Evolutionary conservation across 1,140 invertebrate species (phyloP), one percentile per base, ranked within the genome.

Genomic region (Solen grandis): DNA sequence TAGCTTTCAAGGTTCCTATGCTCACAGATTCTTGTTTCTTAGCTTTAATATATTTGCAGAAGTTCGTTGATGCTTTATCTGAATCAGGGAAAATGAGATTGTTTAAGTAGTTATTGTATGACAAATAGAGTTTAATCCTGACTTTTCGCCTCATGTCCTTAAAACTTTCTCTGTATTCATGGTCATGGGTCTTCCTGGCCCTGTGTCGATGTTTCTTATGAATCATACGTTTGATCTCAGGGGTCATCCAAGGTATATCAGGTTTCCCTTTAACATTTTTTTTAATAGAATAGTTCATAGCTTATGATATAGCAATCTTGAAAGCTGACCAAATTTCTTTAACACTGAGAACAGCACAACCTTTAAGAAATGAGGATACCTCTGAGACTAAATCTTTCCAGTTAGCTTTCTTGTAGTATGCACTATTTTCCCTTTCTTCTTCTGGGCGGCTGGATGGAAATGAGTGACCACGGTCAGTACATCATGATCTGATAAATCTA

Each of bases 21-120:
- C 65, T 55, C 8, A 46, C 60, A 5, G 50, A 66, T n/a, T 76
- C 72, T 22, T 70, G 52, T 63, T 76, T 75, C 25, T 41, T 54
- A 5, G 25, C 27, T 33, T 74, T 74, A 27, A 81, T 81, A 52
- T 66, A 81, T 59, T 81, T 81, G 52, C 60, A 73, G 36, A 81
- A 81, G 38, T 57, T 59, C 31, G 66, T 81, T 10, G 50, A 46
- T 5, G 60, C 68, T 25, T 70, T 66, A 31, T 81, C 78, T 74
- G 57, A 35, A 35, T 81, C 68, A n/a, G 78, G 62, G 13, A 66
- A 59, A 50, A 81, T 25, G 27, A 73, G 29, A 41, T 74, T 81
- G 36, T 73, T 73, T 19, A 54, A 33, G 25, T 75, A 75, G 19
- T 75, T 62, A 63, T 75, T 29, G 31, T 66, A 81, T 16, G 13